Conservation (phyloP, 1,140 invertebrate species). For the Aphis gossypii region DNA sequence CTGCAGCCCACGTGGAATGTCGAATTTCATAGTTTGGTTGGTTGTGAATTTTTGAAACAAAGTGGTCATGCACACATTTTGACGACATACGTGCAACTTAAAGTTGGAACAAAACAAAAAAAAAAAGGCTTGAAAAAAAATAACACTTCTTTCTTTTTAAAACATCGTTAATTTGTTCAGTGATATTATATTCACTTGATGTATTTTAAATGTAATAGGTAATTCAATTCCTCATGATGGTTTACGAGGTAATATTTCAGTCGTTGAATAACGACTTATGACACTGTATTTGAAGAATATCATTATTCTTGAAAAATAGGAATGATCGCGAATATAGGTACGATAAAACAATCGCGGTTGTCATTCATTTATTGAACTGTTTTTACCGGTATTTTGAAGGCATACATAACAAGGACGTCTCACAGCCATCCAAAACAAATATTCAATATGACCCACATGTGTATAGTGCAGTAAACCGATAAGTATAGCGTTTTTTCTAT, state of each 20-base stretch:
- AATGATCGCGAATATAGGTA: not conserved
- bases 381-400: not conserved
- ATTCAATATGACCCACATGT: constrained; percentile 45
- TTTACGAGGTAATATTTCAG: not conserved
- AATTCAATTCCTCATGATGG: not conserved
- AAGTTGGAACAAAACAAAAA: not conserved
- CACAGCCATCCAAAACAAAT: constrained; percentile 16
- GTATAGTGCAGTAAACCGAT: constrained; percentile 3
- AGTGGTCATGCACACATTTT: not conserved
- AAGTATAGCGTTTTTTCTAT: not conserved
- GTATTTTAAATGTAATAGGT: not conserved
- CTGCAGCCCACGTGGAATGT: not conserved
- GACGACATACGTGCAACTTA: not conserved
- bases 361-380: not conserved
- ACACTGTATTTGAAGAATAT: not conserved
- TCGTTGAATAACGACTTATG: not conserved
- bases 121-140: not conserved
- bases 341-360: not conserved
- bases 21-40: constrained; percentile 4
- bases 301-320: not conserved
- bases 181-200: too few relatives aligned
- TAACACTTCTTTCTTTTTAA: not conserved
- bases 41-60: not conserved
- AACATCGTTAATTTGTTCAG: not conserved
- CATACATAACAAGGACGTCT: constrained; percentile 1